These are phyloP conservation scores for Tetanocera ferruginea DNA, from an alignment of 2,888 invertebrate genomes.

Conservation along the genomic window DNA sequence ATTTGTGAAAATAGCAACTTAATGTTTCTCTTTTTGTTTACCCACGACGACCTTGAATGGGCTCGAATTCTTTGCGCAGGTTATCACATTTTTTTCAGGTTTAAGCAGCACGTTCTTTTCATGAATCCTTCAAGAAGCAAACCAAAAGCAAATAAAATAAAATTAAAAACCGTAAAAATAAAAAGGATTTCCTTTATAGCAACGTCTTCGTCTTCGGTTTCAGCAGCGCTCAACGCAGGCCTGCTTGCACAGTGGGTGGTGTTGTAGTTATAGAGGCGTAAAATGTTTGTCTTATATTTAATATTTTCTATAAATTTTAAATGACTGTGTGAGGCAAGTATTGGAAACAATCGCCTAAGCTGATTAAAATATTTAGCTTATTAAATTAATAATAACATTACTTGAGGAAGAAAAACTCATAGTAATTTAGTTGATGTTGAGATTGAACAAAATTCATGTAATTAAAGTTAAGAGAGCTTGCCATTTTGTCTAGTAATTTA, in stretches of 20 bases:
- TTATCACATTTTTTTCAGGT: slow-evolving; percentile 2
- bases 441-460: no score
- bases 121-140: background rate
- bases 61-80: background rate
- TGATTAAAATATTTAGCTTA: no score
- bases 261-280: background rate
- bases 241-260: background rate
- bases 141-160: slow-evolving; percentile 16
- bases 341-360: no score
- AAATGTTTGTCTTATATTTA: background rate
- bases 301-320: background rate
- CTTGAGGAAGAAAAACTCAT: no score
- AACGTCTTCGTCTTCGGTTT: background rate
- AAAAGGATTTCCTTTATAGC: slow-evolving; percentile 21
- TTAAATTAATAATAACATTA: no score
- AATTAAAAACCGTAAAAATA: slow-evolving; percentile 25
- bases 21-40: background rate
- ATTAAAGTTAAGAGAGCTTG: no score
- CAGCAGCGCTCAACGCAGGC: background rate
- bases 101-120: background rate
- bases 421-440: no score
- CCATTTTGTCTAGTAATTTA: no score
- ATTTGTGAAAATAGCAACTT: background rate
- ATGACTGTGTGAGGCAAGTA: no score
- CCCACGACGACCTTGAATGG: slow-evolving; percentile 6